Conservation (phyloP, 2,113 vertebrate species). For the Bungarus multicinctus region DNA sequence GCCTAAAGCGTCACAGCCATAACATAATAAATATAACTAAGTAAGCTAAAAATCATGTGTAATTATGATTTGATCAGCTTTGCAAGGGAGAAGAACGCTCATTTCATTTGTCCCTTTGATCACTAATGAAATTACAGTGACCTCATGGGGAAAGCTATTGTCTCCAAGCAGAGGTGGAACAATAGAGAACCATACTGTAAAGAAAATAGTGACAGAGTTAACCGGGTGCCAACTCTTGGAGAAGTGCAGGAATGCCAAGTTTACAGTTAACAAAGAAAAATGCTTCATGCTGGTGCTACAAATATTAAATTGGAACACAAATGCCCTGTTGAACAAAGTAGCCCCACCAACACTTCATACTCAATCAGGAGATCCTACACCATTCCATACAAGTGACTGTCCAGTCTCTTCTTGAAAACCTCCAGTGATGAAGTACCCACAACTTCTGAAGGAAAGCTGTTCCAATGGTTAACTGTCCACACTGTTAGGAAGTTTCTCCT, state of each 20-base stretch:
- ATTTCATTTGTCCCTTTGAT: background rate
- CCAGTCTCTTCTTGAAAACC: too few species aligned
- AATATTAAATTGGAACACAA: background rate
- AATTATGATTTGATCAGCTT: background rate
- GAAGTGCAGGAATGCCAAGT: background rate
- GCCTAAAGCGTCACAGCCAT: background rate
- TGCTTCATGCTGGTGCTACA: background rate
- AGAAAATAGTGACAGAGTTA: background rate
- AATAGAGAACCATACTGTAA: background rate
- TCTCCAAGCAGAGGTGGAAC: background rate
- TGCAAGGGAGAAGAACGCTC: background rate
- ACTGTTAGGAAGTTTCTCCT: too few species aligned
- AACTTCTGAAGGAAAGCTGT: too few species aligned
- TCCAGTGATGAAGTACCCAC: too few species aligned
- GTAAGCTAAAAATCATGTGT: background rate
- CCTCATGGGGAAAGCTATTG: constrained; percentile 1
- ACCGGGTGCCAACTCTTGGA: background rate
- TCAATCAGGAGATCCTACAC: too few species aligned
- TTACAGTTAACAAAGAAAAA: constrained; percentile 24
- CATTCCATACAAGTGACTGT: too few species aligned
- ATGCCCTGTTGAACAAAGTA: background rate
- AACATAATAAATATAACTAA: background rate
- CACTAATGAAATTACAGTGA: background rate
- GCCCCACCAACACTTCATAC: background rate
- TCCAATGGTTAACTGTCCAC: too few species aligned